These are phyloP conservation scores for Ophion obscuratus DNA, from an alignment of 2,888 invertebrate species.

Conservation along the genomic window DNA sequence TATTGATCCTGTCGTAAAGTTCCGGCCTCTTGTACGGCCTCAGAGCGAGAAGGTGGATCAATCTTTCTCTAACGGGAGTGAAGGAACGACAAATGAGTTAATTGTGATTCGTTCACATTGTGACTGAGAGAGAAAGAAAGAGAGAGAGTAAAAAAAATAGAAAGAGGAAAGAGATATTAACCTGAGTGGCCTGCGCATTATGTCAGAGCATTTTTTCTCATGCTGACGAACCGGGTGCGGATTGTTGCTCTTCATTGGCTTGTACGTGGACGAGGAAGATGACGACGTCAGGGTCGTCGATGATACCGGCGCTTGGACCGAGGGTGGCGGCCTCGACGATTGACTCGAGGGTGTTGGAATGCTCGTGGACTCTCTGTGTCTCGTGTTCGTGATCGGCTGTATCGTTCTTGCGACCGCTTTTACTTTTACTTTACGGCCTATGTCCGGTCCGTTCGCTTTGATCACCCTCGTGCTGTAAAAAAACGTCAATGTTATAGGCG, in stretches of 20 bases:
- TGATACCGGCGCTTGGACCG: constrained; percentile 81
- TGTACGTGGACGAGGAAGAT: constrained; percentile 83
- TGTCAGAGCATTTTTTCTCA: constrained; percentile 85
- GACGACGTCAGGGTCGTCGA: constrained; percentile 52
- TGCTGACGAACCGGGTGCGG: constrained; percentile 76
- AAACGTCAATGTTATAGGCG: neutral
- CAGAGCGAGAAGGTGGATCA: constrained; percentile 96
- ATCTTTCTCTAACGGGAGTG: constrained; percentile 91
- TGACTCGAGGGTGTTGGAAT: constrained; percentile 79
- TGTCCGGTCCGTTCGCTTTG: constrained; percentile 95
- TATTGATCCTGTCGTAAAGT: constrained; percentile 91
- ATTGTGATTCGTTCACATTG: neutral
- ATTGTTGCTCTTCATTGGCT: constrained; percentile 82
- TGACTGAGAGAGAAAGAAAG: neutral
- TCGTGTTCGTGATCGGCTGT: constrained; percentile 79
- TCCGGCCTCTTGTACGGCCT: constrained; percentile 97
- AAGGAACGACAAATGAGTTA: constrained; percentile 69
- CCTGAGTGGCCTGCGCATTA: constrained; percentile 91
- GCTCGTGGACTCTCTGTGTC: constrained; percentile 78
- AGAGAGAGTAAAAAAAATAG: neutral
- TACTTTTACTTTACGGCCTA: constrained; percentile 94
- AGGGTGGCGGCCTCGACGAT: constrained; percentile 81
- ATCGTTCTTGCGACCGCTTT: constrained; percentile 83
- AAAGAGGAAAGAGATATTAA: constrained; percentile 75
- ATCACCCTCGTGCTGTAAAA: constrained; percentile 95